Percentiles rank a stretch among this genome's conserved stretches.
Evolutionary conservation across 2,888 invertebrate genomes (phyloP).

Genomic region (Coleophora deauratella): DNA sequence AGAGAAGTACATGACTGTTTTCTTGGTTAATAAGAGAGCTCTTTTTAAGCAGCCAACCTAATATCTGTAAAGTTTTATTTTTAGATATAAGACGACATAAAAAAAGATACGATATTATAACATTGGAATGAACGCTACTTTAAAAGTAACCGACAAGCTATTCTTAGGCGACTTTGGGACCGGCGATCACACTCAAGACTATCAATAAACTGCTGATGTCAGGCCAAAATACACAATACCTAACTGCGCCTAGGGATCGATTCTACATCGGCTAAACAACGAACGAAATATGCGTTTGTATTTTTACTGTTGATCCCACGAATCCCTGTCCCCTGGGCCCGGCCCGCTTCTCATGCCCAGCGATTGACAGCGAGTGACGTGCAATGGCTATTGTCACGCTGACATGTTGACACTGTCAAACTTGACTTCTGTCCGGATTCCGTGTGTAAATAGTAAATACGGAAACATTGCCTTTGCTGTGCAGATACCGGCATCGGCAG

Average conservation of each 20-base stretch:
- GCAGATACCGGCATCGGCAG: constrained; percentile 12
- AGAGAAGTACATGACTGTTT: no score
- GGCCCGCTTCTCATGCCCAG: constrained; percentile 61
- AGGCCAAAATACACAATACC: not conserved
- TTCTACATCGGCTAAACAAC: constrained; percentile 45
- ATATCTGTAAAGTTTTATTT: no score
- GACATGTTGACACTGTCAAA: constrained; percentile 72
- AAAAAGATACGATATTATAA: no score
- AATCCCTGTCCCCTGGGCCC: constrained; percentile 32
- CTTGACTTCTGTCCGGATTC: constrained; percentile 70
- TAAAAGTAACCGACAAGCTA: no score
- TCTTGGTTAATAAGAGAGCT: no score
- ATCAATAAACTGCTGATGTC: no score
- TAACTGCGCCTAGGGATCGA: constrained; percentile 41
- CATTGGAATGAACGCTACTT: no score
- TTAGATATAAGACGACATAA: no score
- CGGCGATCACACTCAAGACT: no score
- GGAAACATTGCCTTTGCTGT: constrained; percentile 58
- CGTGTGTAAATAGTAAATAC: constrained; percentile 63
- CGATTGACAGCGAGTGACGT: constrained; percentile 64
- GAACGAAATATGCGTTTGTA: constrained; percentile 35
- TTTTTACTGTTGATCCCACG: constrained; percentile 40
- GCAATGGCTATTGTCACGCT: constrained; percentile 65
- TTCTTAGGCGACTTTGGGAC: no score
- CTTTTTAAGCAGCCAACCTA: no score